Base-by-base conservation (phyloP, 2,888 invertebrate species). In the Tuberolachnus salignus region DNA sequence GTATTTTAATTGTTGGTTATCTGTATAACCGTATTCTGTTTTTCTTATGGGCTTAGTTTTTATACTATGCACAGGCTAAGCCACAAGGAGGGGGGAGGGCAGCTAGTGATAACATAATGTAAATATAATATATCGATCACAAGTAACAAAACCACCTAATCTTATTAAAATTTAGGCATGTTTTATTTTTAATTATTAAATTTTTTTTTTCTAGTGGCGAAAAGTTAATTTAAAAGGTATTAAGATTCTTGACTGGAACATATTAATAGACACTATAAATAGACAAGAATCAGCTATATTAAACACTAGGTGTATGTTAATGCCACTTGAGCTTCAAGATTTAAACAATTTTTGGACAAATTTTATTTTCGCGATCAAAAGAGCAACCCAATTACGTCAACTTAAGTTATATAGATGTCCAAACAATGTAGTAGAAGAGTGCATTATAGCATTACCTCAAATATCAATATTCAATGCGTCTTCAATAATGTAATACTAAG, bases 171-270 rank as follows among this genome's bases (percentile, higher is more conserved):
- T n/a, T n/a, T n/a, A n/a, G n/a, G n/a, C n/a, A n/a, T n/a, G n/a
- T n/a, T n/a, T n/a, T n/a, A n/a, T n/a, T n/a, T 34, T 34, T 19
- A 46, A 26, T n/a, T 61, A 13, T 34, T 64, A 34, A 34, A 34
- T n/a, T 64, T 4, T 34, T 3, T 80, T 44, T 19, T 82, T 82
- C 34, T 83, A 87, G 81, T 95, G 95, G 95, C 87, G 90, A 80
- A 91, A 91, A 1, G 92, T 95, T 0, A 87, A 92, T 34, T 92
- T 95, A 92, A 93, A 93, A 85, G 93, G 94, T 84, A 92, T 93
- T 4, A 91, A 91, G 84, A 92, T 94, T 8, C 90, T 89, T 81
- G 92, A 92, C 84, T 95, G 94, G 92, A 88, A 90, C 57, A 92
- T 92, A 1, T 87, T 94, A 69, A 90, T 92, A 34, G 88, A 90